Percentiles rank a stretch among this genome's conserved stretches.
Evolutionary conservation across 2,113 vertebrate species (phyloP).

Genomic region (Todiramphus saurophagus): DNA sequence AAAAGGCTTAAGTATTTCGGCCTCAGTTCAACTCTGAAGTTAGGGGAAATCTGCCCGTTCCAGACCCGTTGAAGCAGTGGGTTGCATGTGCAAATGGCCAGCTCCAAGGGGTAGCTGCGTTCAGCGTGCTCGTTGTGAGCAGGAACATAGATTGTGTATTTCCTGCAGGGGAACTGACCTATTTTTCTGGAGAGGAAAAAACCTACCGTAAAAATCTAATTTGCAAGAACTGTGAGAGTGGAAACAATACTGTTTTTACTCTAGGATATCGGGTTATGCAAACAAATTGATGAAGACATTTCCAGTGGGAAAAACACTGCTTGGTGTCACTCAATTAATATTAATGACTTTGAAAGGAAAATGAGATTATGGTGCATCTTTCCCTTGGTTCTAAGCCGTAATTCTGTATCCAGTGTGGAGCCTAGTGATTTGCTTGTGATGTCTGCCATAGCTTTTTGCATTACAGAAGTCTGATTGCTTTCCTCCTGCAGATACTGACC

Average conservation of each 20-base stretch:
- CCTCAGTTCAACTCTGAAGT: neutral
- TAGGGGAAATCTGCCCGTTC: neutral
- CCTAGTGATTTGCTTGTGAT: neutral
- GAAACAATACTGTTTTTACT: neutral
- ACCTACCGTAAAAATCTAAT: neutral
- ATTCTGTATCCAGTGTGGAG: neutral
- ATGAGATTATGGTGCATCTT: neutral
- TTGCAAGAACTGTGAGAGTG: neutral
- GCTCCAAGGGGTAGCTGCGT: neutral
- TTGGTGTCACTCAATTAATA: neutral
- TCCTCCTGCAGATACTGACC: neutral
- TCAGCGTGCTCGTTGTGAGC: neutral
- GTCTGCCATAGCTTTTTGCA: neutral
- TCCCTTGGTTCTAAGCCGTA: neutral
- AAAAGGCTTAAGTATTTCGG: slow-evolving; percentile 46
- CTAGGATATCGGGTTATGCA: neutral
- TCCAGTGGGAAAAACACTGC: neutral
- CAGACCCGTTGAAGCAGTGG: neutral
- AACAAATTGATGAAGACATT: neutral
- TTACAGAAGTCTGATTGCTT: neutral
- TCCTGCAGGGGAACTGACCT: slow-evolving; percentile 12
- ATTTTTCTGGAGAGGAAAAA: slow-evolving; percentile 27
- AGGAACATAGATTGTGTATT: neutral
- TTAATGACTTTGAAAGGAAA: neutral
- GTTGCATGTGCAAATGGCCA: neutral